These are phyloP conservation scores for Hyperopisus bebe DNA, from an alignment of 2,113 vertebrate genomes.

Conservation along the genomic window DNA sequence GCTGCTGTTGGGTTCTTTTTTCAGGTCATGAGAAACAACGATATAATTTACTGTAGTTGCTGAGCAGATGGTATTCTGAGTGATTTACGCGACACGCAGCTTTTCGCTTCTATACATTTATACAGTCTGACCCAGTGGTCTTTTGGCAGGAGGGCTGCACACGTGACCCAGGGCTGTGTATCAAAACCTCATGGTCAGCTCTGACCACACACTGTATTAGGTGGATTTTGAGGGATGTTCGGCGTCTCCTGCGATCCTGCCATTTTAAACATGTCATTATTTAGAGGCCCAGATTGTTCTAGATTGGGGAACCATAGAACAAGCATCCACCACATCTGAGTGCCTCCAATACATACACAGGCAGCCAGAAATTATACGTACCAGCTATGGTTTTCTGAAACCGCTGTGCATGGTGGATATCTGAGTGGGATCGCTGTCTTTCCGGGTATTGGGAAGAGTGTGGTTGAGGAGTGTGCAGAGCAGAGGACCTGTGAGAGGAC, in stretches of 20 bases:
- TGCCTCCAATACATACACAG: neutral
- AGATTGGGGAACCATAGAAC: neutral
- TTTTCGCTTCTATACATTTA: neutral
- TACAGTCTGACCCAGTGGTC: neutral
- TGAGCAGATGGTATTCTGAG: constrained; percentile 1
- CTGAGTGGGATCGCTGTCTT: neutral
- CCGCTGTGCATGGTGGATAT: neutral
- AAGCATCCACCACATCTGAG: neutral
- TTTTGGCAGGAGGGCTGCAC: neutral
- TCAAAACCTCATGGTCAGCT: neutral
- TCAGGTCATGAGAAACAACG: neutral
- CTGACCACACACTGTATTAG: neutral
- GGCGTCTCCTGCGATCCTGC: neutral
- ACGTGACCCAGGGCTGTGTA: neutral
- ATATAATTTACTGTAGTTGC: neutral
- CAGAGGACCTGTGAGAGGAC: neutral
- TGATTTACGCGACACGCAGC: neutral
- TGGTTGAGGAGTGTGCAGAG: neutral
- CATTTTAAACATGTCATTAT: neutral
- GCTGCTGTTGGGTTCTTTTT: neutral
- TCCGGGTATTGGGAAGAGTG: neutral
- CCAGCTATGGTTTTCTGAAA: neutral
- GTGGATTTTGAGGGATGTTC: neutral
- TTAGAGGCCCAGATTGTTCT: neutral
- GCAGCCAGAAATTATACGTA: neutral